phyloP scores from a whole-genome alignment of 2,113 vertebrate species.

The Heterotilapia buettikoferi region DNA sequence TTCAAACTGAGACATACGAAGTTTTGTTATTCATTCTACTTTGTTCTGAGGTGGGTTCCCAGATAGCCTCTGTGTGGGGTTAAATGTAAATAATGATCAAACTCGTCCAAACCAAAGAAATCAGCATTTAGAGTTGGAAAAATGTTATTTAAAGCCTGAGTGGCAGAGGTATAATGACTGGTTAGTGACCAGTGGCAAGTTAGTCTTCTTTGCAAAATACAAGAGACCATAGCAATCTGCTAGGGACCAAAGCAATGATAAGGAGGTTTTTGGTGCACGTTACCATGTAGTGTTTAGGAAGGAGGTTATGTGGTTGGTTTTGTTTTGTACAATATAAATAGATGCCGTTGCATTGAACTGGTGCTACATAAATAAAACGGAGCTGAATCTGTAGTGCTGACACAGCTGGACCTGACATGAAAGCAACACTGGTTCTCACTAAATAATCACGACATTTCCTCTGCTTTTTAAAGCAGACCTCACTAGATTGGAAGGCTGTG shows the following conservation, averaged over 20 bases:
- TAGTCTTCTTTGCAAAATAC: background rate
- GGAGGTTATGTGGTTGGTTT: background rate
- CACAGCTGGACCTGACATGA: background rate
- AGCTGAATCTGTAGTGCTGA: background rate
- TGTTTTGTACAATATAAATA: background rate
- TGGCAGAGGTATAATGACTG: background rate
- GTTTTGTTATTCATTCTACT: background rate
- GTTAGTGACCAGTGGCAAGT: background rate
- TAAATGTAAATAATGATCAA: background rate
- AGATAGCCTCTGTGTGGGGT: background rate
- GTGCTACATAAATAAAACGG: background rate
- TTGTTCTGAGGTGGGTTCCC: background rate
- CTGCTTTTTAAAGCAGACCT: background rate
- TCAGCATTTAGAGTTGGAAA: background rate
- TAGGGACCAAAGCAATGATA: background rate
- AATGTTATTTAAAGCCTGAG: background rate
- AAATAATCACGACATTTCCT: background rate
- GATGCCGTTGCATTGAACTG: background rate
- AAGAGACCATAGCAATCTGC: background rate
- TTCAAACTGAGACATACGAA: background rate
- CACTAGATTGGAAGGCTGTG: background rate
- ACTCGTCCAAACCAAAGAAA: background rate
- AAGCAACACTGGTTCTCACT: background rate
- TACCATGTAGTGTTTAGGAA: background rate
- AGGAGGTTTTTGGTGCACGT: background rate